phyloP scores from a whole-genome alignment of 2,888 invertebrate species.

The Odontocerum albicorne region DNA sequence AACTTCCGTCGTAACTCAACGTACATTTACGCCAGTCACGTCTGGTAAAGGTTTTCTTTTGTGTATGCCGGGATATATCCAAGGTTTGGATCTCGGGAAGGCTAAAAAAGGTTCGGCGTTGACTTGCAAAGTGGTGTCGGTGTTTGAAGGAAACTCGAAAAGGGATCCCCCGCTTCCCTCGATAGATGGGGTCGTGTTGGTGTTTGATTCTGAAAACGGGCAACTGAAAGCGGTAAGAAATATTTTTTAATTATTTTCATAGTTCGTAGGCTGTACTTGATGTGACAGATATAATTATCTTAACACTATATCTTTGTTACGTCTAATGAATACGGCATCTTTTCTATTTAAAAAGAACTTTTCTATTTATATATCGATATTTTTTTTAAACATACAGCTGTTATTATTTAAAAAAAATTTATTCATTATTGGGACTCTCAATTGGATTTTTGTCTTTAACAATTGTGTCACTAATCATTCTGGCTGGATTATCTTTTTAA shows the following conservation, averaged over 20 bases:
- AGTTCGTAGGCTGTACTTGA: too few species aligned
- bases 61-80: conserved; percentile 51
- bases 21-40: conserved; percentile 41
- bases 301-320: too few species aligned
- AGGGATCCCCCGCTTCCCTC: conserved; percentile 44
- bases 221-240: conserved; percentile 45
- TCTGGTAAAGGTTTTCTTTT: conserved; percentile 40
- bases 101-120: conserved; percentile 39
- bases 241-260: neutral
- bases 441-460: too few species aligned
- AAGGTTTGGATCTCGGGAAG: conserved; percentile 23
- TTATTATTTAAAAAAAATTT: too few species aligned
- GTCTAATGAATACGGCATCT: too few species aligned
- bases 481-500: too few species aligned
- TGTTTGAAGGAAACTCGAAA: conserved; percentile 45
- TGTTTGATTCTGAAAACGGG: conserved; percentile 50
- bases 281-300: too few species aligned
- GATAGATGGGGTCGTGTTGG: conserved; percentile 49
- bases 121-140: conserved; percentile 55
- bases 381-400: too few species aligned
- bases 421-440: too few species aligned
- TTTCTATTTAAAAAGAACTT: too few species aligned
- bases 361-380: too few species aligned
- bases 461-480: too few species aligned
- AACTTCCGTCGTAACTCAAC: conserved; percentile 42